Percentiles rank a stretch among this genome's conserved stretches.
These are phyloP conservation scores for Melozone crissalis DNA, from an alignment of 2,113 vertebrate species.

Conservation along the genomic window DNA sequence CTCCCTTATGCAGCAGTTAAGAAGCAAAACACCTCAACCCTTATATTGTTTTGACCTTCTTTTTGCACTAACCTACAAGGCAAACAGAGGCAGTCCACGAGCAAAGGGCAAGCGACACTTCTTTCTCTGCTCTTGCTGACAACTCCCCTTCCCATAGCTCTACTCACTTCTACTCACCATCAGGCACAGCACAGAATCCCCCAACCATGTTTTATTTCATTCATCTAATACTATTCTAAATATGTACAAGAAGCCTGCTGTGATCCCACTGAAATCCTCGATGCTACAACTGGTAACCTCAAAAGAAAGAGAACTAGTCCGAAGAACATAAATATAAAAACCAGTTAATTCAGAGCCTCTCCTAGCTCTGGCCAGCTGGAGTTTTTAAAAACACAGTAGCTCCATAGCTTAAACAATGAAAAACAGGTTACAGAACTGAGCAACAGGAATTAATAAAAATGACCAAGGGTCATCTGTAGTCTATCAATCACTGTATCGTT, in stretches of 20 bases:
- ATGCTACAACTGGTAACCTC: neutral
- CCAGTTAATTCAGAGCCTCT: neutral
- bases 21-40: neutral
- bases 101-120: neutral
- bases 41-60: neutral
- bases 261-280: neutral
- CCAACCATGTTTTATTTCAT: neutral
- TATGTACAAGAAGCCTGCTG: neutral
- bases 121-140: neutral
- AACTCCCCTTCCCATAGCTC: neutral
- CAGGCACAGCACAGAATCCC: neutral
- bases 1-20: neutral
- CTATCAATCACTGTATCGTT: neutral
- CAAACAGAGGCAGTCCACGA: neutral
- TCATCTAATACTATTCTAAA: neutral
- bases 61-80: neutral
- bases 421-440: constrained; percentile 29
- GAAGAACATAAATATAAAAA: neutral
- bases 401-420: neutral
- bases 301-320: neutral
- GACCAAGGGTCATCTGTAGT: neutral
- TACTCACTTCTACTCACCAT: neutral
- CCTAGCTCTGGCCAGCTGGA: neutral
- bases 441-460: constrained; percentile 61
- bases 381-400: constrained; percentile 10